Percentiles rank a stretch among this genome's conserved stretches.
Evolutionary conservation across 2,113 vertebrate species (phyloP).

Genomic region (Varanus komodoensis): DNA sequence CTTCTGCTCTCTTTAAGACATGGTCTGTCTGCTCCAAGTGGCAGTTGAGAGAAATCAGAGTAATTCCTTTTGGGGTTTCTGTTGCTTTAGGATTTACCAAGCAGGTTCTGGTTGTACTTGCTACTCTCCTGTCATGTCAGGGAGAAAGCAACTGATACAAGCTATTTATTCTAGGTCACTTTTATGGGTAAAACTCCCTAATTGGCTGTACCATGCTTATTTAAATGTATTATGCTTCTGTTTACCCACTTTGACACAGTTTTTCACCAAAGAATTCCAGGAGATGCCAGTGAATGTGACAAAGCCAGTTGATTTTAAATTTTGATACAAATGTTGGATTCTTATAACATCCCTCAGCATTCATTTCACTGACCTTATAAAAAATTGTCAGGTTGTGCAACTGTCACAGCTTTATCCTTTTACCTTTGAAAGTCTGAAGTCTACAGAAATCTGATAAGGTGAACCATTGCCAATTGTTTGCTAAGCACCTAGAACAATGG

Average conservation of each 20-base stretch:
- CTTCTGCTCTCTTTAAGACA: too few relatives aligned
- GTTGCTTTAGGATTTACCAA: background rate
- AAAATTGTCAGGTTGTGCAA: background rate
- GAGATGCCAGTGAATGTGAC: background rate
- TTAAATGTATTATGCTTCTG: background rate
- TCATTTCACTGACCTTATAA: background rate
- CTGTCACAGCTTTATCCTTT: background rate
- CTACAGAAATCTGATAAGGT: background rate
- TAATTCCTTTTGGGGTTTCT: background rate
- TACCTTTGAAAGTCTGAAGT: background rate
- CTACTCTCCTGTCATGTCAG: background rate
- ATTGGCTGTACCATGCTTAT: background rate
- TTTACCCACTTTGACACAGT: background rate
- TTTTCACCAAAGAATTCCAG: background rate
- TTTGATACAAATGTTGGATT: background rate
- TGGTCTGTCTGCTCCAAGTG: too few relatives aligned
- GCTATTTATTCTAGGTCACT: too few relatives aligned
- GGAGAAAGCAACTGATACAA: background rate
- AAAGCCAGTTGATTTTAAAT: background rate
- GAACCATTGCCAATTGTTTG: background rate
- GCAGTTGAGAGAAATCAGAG: too few relatives aligned
- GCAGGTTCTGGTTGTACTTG: background rate
- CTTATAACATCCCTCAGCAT: background rate
- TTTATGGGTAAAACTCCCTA: too few relatives aligned
- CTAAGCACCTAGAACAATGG: background rate